Evolutionary conservation across 2,888 invertebrate genomes (phyloP).

Genomic region (Barypeithes pellucidus): DNA sequence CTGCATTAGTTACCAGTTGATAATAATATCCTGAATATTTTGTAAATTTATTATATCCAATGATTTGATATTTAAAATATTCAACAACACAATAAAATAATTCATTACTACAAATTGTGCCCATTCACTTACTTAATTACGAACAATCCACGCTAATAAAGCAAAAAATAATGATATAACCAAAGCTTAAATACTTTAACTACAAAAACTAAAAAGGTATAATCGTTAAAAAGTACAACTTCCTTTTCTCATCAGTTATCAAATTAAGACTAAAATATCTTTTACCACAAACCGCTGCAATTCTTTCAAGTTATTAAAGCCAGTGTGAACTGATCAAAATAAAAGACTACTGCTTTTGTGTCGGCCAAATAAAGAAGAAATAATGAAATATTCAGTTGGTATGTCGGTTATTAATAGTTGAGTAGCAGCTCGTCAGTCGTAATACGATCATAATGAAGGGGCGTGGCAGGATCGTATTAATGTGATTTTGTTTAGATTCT

Average conservation of each 20-base stretch:
- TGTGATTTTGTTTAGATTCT: slow-evolving; percentile 39
- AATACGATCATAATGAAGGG: slow-evolving; percentile 54
- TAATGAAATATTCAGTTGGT: slow-evolving; percentile 55
- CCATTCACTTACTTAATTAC: too few relatives aligned
- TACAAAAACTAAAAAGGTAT: slow-evolving; percentile 41
- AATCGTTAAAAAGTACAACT: slow-evolving; percentile 50
- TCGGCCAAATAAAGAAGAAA: slow-evolving; percentile 57
- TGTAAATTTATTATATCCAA: too few relatives aligned
- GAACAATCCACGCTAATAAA: background rate
- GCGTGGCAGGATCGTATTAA: slow-evolving; percentile 47
- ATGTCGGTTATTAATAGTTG: slow-evolving; percentile 56
- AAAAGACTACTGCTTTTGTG: slow-evolving; percentile 59
- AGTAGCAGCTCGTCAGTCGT: slow-evolving; percentile 54
- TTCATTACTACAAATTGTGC: too few relatives aligned
- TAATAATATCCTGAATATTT: too few relatives aligned
- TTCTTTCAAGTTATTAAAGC: slow-evolving; percentile 54
- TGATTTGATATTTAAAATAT: too few relatives aligned
- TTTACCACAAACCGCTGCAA: slow-evolving; percentile 51
- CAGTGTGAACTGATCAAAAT: slow-evolving; percentile 61
- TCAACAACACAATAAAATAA: too few relatives aligned
- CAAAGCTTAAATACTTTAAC: slow-evolving; percentile 34
- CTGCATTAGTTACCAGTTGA: too few relatives aligned
- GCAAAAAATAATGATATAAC: background rate
- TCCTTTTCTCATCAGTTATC: slow-evolving; percentile 55
- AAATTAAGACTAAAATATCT: slow-evolving; percentile 54